Base-by-base conservation (phyloP, 2,797 vertebrate genomes). In the Melanotaenia nigrans region DNA sequence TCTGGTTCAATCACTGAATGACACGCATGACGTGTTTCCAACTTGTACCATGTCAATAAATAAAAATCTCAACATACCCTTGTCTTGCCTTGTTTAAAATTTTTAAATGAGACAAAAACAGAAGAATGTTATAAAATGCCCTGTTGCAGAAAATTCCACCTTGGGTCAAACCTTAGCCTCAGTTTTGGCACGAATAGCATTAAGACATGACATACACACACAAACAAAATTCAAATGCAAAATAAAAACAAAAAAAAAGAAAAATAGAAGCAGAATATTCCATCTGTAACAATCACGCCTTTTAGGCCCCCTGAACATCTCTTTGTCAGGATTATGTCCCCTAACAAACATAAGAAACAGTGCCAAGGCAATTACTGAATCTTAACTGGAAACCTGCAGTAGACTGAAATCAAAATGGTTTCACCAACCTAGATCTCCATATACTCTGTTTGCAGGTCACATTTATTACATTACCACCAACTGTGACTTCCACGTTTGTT, bases 1-100 rank as follows among this genome's bases (percentile, higher is more conserved):
- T 42, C 11, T 40, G 66, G 68, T 63, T 78, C 61, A 71, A 73
- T 61, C 63, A 79, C 36, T 33, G 42, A 67, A 66, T 4, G 13
- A 24, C 69, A 83, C 54, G 58, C 80, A 76, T 76, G 64, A 68
- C 47, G 63, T 71, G 67, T 54, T 57, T 51, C 16, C 22, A 25
- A 59, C 40, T 68, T 33, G 12, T 36, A 22, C 22, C 57, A 68
- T 30, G 24, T 47, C 20, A n/a, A 14, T 35, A 13, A 5, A 5
- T 24, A 20, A 32, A 47, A 30, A 49, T 35, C n/a, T 30, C 28
- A 51, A 14, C 9, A 8, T 11, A 2, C 8, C 58, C 24, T 57
- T 3, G 13, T 25, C 3, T 16, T n/a, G 20, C 42, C 18, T 45
- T 14, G 30, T 45, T 57, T 14, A 25, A 33, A 18, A 33, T 33